Conservation (phyloP, 2,113 vertebrate genomes). For the Nestor notabilis region DNA sequence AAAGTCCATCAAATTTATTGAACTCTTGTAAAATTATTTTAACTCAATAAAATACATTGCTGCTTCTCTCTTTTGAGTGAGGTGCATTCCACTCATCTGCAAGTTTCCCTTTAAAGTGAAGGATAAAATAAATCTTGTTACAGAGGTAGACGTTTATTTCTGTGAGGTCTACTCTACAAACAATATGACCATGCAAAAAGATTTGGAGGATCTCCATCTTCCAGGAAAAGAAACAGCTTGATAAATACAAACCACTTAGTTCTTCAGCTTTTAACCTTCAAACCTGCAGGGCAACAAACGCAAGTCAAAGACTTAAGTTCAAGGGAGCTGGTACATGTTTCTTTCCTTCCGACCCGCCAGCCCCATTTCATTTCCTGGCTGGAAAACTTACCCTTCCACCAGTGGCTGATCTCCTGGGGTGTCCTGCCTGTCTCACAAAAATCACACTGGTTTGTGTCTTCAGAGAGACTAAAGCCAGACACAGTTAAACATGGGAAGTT, state of each 20-base stretch:
- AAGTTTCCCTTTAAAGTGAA: background rate
- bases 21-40: background rate
- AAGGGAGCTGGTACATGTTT: background rate
- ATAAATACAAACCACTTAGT: background rate
- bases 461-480: background rate
- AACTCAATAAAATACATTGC: background rate
- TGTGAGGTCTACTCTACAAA: background rate
- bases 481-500: background rate
- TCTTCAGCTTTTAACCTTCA: background rate
- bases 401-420: background rate
- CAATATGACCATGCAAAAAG: background rate
- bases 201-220: background rate
- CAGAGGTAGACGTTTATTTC: background rate
- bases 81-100: background rate
- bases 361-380: background rate
- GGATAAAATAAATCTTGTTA: background rate
- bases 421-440: background rate
- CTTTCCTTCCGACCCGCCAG: fast-evolving
- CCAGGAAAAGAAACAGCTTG: background rate
- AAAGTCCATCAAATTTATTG: background rate
- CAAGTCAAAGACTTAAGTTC: background rate
- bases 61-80: background rate
- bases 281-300: background rate
- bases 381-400: background rate
- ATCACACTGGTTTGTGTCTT: background rate